phyloP scores from a whole-genome alignment of 2,113 vertebrate genomes.

The cat (Felis catus) region DNA sequence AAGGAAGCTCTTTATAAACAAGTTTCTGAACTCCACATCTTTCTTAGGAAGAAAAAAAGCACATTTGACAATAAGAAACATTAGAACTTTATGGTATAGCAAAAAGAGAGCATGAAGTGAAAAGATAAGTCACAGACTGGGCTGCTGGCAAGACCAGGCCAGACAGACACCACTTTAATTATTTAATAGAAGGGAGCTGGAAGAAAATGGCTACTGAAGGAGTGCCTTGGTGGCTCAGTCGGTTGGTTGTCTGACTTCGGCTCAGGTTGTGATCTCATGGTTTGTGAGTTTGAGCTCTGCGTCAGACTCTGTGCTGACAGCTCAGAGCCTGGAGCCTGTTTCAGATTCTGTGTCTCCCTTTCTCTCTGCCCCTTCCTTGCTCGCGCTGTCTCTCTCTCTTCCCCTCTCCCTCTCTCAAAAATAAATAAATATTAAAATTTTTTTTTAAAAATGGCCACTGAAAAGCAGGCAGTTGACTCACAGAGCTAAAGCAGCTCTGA shows the following conservation, averaged over 20 bases:
- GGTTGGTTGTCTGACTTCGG: too few relatives aligned
- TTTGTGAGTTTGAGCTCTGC: too few relatives aligned
- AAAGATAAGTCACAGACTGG: background rate
- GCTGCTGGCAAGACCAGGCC: background rate
- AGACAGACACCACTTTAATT: background rate
- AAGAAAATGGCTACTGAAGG: background rate
- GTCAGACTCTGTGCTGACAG: too few relatives aligned
- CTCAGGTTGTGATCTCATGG: too few relatives aligned
- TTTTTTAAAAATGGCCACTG: too few relatives aligned
- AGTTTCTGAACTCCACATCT: background rate
- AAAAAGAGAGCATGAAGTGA: background rate
- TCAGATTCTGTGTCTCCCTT: too few relatives aligned
- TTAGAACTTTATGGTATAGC: background rate
- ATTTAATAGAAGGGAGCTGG: background rate
- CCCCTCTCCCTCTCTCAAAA: too few relatives aligned
- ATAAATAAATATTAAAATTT: too few relatives aligned
- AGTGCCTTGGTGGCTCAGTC: too few relatives aligned
- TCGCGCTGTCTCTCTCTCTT: too few relatives aligned
- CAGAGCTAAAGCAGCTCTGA: background rate
- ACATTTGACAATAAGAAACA: background rate
- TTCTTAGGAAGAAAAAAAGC: background rate
- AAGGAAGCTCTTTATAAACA: background rate
- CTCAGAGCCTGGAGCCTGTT: too few relatives aligned
- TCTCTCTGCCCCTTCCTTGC: too few relatives aligned
- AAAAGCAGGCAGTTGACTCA: background rate